phyloP scores from a whole-genome alignment of 2,113 vertebrate genomes.

The Melanotaenia duboulayi region DNA sequence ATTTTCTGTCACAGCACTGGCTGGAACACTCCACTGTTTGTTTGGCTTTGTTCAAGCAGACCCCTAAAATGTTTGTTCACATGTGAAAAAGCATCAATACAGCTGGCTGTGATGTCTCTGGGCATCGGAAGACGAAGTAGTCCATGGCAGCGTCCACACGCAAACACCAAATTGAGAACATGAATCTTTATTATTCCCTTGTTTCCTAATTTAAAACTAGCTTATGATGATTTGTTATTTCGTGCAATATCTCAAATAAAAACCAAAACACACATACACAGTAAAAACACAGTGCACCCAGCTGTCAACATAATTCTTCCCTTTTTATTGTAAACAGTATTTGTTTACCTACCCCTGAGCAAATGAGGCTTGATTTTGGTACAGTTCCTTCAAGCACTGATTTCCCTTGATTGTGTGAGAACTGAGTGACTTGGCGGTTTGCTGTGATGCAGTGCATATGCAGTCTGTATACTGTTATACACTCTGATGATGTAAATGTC shows the following conservation, averaged over 20 bases:
- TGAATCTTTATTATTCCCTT: constrained; percentile 17
- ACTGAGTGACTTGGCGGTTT: constrained; percentile 47
- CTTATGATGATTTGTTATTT: constrained; percentile 29
- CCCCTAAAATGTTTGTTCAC: constrained; percentile 13
- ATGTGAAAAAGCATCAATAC: constrained; percentile 39
- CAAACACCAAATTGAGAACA: constrained; percentile 23
- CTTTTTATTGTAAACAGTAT: constrained; percentile 53
- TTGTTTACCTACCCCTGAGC: constrained; percentile 51
- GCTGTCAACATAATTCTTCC: constrained; percentile 31
- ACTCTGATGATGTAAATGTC: constrained; percentile 37
- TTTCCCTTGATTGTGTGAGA: constrained; percentile 64
- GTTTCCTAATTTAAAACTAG: constrained; percentile 44
- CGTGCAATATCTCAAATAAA: constrained; percentile 16
- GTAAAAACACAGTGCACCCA: neutral
- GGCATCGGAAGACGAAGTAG: constrained; percentile 67
- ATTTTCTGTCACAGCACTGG: constrained; percentile 1
- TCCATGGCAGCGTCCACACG: constrained; percentile 49
- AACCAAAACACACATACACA: constrained; percentile 1
- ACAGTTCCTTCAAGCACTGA: constrained; percentile 40
- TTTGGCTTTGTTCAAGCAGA: constrained; percentile 45
- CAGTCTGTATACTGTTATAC: constrained; percentile 15
- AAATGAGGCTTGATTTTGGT: constrained; percentile 46
- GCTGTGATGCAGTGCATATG: constrained; percentile 22
- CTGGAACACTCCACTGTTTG: constrained; percentile 46
- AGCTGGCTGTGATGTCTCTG: constrained; percentile 54